phyloP scores from a whole-genome alignment of 2,888 invertebrate genomes.

The Corythucha ciliata region DNA sequence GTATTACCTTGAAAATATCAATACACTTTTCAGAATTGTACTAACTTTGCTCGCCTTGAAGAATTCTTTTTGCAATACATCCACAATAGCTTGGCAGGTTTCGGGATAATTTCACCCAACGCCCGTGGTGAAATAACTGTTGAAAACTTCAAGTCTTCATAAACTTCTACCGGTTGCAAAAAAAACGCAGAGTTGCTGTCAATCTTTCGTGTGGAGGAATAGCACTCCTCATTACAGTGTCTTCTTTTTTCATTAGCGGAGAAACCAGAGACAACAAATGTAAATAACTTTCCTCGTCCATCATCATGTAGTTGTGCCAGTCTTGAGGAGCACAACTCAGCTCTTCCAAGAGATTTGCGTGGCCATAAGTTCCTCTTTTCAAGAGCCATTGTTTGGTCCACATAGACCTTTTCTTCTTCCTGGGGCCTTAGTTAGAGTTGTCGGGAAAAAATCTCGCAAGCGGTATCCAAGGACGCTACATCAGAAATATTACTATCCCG shows the following conservation, averaged over 20 bases:
- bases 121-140: constrained; percentile 13
- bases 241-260: constrained; percentile 13
- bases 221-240: constrained; percentile 5
- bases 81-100: constrained; percentile 8
- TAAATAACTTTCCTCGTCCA: constrained; percentile 11
- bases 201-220: constrained; percentile 11
- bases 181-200: constrained; percentile 16
- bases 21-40: too few relatives aligned
- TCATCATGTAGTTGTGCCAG: constrained; percentile 15
- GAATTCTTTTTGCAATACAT: constrained; percentile 9
- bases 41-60: too few relatives aligned
- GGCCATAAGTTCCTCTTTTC: background rate
- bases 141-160: constrained; percentile 14
- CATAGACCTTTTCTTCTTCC: constrained; percentile 4
- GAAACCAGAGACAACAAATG: constrained; percentile 13
- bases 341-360: constrained; percentile 4
- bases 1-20: too few relatives aligned
- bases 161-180: constrained; percentile 2
- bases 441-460: too few relatives aligned
- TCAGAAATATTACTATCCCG: too few relatives aligned
- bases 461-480: too few relatives aligned
- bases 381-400: background rate
- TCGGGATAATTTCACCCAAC: constrained; percentile 17
- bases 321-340: constrained; percentile 16
- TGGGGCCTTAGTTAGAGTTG: too few relatives aligned